These are phyloP conservation scores for Scalopus aquaticus DNA, from an alignment of 2,113 vertebrate genomes.

Conservation along the genomic window DNA sequence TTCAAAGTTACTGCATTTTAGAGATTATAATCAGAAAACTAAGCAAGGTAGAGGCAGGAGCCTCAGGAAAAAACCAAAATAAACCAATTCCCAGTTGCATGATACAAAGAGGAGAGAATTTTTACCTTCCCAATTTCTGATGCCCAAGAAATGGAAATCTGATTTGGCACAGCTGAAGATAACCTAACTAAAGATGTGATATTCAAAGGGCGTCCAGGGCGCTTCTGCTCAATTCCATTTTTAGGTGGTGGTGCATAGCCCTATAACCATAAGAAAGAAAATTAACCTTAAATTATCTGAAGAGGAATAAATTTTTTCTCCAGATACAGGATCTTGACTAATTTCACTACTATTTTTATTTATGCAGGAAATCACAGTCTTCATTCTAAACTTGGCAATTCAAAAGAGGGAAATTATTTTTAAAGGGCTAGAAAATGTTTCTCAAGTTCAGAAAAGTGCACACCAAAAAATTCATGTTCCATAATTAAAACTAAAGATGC, in stretches of 20 bases:
- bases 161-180: constrained; percentile 97
- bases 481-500: constrained; percentile 27
- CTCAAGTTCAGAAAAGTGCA: not conserved
- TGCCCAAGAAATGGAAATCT: constrained; percentile 97
- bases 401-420: not conserved
- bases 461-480: not conserved
- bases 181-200: constrained; percentile 96
- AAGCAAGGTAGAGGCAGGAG: not conserved
- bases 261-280: constrained; percentile 80
- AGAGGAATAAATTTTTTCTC: not conserved
- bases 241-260: constrained; percentile 96
- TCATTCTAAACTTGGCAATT: not conserved
- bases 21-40: not conserved
- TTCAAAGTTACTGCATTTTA: not conserved
- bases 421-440: not conserved
- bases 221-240: constrained; percentile 97
- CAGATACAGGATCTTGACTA: not conserved
- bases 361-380: constrained; percentile 17
- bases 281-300: constrained; percentile 12
- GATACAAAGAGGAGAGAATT: not conserved
- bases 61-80: not conserved
- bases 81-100: not conserved
- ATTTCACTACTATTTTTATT: constrained; percentile 52
- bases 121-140: constrained; percentile 98
- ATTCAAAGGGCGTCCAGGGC: constrained; percentile 95